Evolutionary conservation across 2,888 invertebrate genomes (phyloP).

Genomic region (Apamea epomidion): DNA sequence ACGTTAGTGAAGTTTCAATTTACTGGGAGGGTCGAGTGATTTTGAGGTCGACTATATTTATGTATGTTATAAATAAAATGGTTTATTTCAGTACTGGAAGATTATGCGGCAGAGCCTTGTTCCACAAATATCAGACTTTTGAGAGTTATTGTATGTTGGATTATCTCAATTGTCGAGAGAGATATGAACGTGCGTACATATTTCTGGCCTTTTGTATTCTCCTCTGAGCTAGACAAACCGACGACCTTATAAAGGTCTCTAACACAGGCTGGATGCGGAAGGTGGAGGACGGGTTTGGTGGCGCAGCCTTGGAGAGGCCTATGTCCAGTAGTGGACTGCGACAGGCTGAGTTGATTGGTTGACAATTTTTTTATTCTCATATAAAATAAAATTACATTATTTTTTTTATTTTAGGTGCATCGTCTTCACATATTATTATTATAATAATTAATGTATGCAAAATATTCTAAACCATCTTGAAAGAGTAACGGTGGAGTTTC

Average conservation of each 20-base stretch:
- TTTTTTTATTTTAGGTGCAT: no score
- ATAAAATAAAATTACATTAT: no score
- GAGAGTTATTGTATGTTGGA: slow-evolving; percentile 47
- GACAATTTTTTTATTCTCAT: no score
- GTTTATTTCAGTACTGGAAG: slow-evolving; percentile 48
- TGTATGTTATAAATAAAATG: neutral
- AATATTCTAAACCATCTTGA: no score
- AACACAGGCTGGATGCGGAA: neutral
- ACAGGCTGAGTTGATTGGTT: neutral
- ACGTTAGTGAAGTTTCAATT: neutral
- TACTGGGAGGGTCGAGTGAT: neutral
- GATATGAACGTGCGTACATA: slow-evolving; percentile 42
- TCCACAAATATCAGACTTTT: slow-evolving; percentile 20
- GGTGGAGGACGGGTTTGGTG: neutral
- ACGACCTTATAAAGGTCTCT: neutral
- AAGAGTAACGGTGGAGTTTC: no score
- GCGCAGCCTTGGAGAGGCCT: neutral
- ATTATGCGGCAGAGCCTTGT: slow-evolving; percentile 30
- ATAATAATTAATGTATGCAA: no score
- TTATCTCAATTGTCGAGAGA: slow-evolving; percentile 47
- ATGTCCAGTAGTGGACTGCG: neutral
- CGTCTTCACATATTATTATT: no score
- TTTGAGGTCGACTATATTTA: neutral
- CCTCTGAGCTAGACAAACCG: neutral
- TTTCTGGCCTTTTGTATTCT: neutral